Percentiles rank a stretch among this genome's conserved stretches.
Evolutionary conservation across 2,888 invertebrate genomes (phyloP).

Genomic region (Epistrophe grossulariae): DNA sequence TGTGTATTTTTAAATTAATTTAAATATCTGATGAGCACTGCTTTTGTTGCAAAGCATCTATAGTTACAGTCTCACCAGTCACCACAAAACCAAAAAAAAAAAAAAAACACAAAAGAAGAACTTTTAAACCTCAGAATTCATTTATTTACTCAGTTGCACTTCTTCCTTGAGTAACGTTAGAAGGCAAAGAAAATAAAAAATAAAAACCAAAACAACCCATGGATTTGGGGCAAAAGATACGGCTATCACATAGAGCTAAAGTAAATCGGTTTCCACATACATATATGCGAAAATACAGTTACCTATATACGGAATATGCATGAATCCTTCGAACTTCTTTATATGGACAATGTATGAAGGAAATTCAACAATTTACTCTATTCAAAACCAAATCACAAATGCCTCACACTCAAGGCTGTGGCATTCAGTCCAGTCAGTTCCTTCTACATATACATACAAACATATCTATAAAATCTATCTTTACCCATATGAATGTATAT

Average conservation of each 20-base stretch:
- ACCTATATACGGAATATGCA: not conserved
- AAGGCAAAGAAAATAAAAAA: not conserved
- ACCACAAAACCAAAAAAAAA: not conserved
- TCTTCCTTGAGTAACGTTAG: not conserved
- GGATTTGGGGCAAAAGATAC: slow-evolving; percentile 28
- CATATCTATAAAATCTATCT: not conserved
- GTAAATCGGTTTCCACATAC: slow-evolving; percentile 18
- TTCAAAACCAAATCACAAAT: slow-evolving; percentile 61
- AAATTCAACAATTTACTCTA: slow-evolving; percentile 39
- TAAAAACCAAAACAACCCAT: not conserved
- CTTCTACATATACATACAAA: not conserved
- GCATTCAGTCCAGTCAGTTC: slow-evolving; percentile 16
- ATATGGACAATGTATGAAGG: slow-evolving; percentile 11
- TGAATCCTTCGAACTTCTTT: slow-evolving; percentile 6
- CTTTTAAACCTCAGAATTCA: slow-evolving; percentile 29
- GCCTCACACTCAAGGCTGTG: slow-evolving; percentile 28
- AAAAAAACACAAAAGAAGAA: not conserved
- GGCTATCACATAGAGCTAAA: slow-evolving; percentile 10
- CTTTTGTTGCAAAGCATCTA: no score
- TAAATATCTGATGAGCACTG: not conserved
- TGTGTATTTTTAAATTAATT: slow-evolving; percentile 4
- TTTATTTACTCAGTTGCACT: slow-evolving; percentile 35
- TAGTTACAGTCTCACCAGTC: not conserved
- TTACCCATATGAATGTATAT: not conserved
- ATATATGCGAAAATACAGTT: not conserved